phyloP scores from a whole-genome alignment of 2,797 vertebrate genomes.

The Muraenolepis orangiensis region DNA sequence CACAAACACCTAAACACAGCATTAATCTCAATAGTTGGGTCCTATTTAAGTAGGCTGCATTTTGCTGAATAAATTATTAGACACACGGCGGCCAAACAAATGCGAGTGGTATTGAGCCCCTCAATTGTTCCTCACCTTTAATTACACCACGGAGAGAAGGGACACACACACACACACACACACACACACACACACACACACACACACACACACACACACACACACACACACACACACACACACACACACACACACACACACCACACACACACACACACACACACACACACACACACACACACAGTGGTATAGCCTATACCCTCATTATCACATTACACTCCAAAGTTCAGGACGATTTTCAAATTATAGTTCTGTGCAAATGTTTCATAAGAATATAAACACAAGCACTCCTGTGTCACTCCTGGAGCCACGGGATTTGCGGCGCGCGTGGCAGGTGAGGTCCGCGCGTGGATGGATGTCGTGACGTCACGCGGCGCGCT shows the following conservation, averaged over 20 bases:
- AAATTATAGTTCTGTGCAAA: neutral
- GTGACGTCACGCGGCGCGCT: conserved; percentile 70
- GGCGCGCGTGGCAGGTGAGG: conserved; percentile 57
- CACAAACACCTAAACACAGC: conserved; percentile 65
- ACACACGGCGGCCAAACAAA: conserved; percentile 31
- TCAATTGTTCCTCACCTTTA: conserved; percentile 34
- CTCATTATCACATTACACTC: neutral
- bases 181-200: conserved; percentile 3
- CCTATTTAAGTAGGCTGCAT: conserved; percentile 56
- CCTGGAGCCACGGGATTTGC: neutral
- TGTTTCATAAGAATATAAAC: neutral
- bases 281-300: too few relatives aligned
- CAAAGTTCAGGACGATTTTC: neutral
- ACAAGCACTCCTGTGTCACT: neutral
- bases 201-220: conserved; percentile 7
- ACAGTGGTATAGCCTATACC: neutral
- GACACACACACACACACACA: conserved; percentile 21
- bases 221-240: neutral
- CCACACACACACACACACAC: too few relatives aligned
- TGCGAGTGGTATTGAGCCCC: conserved; percentile 26
- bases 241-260: neutral
- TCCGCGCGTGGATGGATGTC: conserved; percentile 63
- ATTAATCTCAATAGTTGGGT: conserved; percentile 68
- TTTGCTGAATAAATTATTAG: conserved; percentile 62
- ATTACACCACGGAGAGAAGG: conserved; percentile 30